Evolutionary conservation across 2,888 invertebrate genomes (phyloP), one percentile per base, ranked within the genome.

Genomic region (Pyralis farinalis): DNA sequence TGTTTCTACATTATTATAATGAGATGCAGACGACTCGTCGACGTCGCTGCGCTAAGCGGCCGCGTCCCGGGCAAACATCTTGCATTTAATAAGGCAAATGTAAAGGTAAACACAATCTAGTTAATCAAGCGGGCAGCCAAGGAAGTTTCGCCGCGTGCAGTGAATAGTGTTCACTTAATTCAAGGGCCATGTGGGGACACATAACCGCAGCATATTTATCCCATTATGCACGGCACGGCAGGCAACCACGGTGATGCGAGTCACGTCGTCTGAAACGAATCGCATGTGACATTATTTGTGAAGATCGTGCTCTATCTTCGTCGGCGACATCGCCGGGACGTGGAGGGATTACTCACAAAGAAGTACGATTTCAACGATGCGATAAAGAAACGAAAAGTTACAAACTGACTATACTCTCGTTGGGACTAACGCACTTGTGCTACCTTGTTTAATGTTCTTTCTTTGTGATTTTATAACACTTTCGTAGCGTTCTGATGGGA

Each of bases 271-370:
- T 72, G 86, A 87, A 88, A 88, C 87, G 87, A 88, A 88, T 88
- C 88, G 87, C 87, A 87, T 88, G 88, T 87, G 88, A 88, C 88
- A 88, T 88, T 88, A 88, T 88, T 88, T 88, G 87, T 87, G 87
- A 88, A 87, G 87, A 88, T 88, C 87, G 88, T 87, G 88, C 87
- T 88, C 87, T 88, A 87, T 87, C 88, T 87, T 87, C 87, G 87
- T 87, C 88, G 83, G 80, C 81, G 84, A 84, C 86, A 81, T 83
- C 71, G 76, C 72, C 58, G 79, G 77, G 81, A 86, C 86, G 86
- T 85, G 87, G 82, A 82, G 85, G 86, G 86, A 87, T 88, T 86
- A 86, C 86, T 80, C 85, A 80, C 85, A 86, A 86, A 87, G 85
- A 85, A 87, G 87, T 86, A 80, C 85, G 85, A 86, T 86, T 85